Base-by-base conservation (phyloP, 2,113 vertebrate species). In the Heptranchias perlo region DNA sequence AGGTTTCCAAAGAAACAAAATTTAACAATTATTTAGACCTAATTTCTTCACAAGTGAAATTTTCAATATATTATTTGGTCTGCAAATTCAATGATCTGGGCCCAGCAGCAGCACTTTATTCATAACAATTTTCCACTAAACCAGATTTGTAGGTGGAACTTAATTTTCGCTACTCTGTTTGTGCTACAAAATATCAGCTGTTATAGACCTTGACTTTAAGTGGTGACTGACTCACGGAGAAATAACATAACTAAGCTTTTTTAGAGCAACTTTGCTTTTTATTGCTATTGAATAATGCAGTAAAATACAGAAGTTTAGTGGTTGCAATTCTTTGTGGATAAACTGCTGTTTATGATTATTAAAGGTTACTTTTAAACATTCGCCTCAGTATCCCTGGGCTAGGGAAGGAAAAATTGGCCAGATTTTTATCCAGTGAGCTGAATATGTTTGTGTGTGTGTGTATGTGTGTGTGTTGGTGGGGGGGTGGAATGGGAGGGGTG, bases 1-100 rank as follows among this genome's bases (percentile, higher is more conserved):
- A 98, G 98, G 98, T 97, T 97, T 97, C 97, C 97, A 98, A 98
- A 98, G 97, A 99, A 99, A 99, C 98, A 98, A 98, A 98, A 99
- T 99, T 99, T 98, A 98, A 98, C 98, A 98, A 98, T 99, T 98
- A 98, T 98, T 98, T 99, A 98, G 98, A 97, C 98, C 97, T 98
- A 98, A 98, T 99, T 99, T 98, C 98, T 99, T 98, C 98, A 98
- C 98, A 98, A 98, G 98, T 98, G 96, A 98, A 97, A 98, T 98
- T 98, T 98, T 98, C 97, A 97, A 98, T 98, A 99, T 99, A 99
- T 99, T 98, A 98, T 98, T 98, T 98, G 98, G 98, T 97, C 98
- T 98, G 97, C 98, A 98, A 99, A 99, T 99, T 98, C 98, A 99
- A 99, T 99, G 98, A 98, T 98, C 98, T 97, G 97, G 96, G 97